Conservation (phyloP, 1,140 invertebrate species). For the Camponotus pennsylvanicus region DNA sequence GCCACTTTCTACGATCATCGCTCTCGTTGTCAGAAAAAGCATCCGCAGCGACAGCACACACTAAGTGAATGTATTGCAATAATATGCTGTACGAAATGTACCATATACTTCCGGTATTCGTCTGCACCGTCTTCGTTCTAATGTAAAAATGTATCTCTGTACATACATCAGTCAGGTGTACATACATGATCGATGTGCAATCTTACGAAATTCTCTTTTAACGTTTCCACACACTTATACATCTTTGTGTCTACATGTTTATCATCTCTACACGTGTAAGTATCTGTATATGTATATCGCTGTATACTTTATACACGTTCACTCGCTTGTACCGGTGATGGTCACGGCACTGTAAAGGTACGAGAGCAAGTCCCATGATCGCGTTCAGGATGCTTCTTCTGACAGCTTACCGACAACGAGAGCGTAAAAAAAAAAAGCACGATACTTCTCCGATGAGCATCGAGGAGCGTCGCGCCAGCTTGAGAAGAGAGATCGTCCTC, state of each 20-base stretch:
- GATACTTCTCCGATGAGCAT: slow-evolving; percentile 8
- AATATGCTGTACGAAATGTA: not conserved
- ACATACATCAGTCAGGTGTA: slow-evolving; percentile 38
- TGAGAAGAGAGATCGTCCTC: not conserved
- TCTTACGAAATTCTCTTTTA: slow-evolving; percentile 7
- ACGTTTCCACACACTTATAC: slow-evolving; percentile 24
- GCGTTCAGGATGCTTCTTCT: slow-evolving; percentile 52
- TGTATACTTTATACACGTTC: slow-evolving; percentile 14
- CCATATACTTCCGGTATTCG: not conserved
- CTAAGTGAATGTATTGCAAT: slow-evolving; percentile 12
- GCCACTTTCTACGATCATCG: slow-evolving; percentile 59
- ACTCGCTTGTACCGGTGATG: not conserved
- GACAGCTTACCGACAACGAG: slow-evolving; percentile 21
- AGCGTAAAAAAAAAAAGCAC: slow-evolving; percentile 36
- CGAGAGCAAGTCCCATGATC: not conserved
- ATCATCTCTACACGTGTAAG: slow-evolving; percentile 42
- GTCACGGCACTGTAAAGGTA: not conserved
- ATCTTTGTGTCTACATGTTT: slow-evolving; percentile 36
- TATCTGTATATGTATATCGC: slow-evolving; percentile 40
- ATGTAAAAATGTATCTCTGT: slow-evolving; percentile 28
- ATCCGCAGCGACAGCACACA: slow-evolving; percentile 23
- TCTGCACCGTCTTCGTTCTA: slow-evolving; percentile 7
- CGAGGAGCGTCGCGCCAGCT: slow-evolving; percentile 45
- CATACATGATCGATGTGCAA: slow-evolving; percentile 45
- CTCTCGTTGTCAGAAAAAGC: slow-evolving; percentile 60